Conservation (phyloP, 2,888 invertebrate genomes). For the Andrena minutula region DNA sequence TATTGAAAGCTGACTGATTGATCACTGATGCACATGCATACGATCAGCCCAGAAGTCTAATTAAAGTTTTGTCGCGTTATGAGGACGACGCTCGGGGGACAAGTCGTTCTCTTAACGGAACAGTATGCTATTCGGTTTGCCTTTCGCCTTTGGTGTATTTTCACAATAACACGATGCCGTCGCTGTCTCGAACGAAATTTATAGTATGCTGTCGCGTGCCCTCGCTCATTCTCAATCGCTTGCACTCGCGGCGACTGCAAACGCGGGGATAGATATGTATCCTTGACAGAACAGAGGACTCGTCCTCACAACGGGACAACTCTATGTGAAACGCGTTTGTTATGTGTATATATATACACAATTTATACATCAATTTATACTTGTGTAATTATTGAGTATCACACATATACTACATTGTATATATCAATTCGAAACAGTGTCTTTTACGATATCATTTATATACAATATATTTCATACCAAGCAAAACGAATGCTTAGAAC, state of each 20-base stretch:
- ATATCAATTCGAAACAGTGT: constrained; percentile 50
- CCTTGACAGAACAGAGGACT: too few species aligned
- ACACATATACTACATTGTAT: constrained; percentile 38
- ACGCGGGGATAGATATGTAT: too few species aligned
- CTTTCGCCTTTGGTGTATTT: too few species aligned
- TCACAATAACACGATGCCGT: too few species aligned
- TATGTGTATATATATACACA: constrained; percentile 21
- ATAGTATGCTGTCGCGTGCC: too few species aligned
- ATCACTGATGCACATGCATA: constrained; percentile 62
- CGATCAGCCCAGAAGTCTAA: constrained; percentile 27
- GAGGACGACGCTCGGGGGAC: too few species aligned
- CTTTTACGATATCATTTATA: constrained; percentile 58
- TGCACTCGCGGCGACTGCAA: too few species aligned
- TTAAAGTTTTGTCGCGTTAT: not conserved
- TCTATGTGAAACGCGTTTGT: constrained; percentile 9
- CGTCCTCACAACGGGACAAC: too few species aligned
- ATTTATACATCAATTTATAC: constrained; percentile 38
- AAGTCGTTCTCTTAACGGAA: too few species aligned
- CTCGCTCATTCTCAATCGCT: too few species aligned
- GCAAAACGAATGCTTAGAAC: constrained; percentile 24
- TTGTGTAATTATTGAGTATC: constrained; percentile 46
- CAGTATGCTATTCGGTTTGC: too few species aligned
- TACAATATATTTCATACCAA: constrained; percentile 40
- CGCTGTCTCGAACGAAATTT: too few species aligned
- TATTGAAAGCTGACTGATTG: constrained; percentile 33